Conservation (phyloP, 2,797 vertebrate species). For the Mus spretus region DNA sequence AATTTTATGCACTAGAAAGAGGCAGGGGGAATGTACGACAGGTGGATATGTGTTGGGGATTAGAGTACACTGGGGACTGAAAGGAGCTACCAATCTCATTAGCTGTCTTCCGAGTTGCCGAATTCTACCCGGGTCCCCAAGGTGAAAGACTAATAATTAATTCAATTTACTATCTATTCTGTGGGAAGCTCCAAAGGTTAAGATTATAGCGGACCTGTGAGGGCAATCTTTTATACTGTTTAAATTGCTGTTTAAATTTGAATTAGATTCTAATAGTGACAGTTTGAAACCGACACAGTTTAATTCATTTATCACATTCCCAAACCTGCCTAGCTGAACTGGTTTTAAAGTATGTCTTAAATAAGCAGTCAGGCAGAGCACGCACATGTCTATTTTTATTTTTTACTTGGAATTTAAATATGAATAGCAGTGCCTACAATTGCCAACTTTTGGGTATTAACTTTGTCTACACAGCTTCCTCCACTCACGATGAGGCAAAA, state of each 20-base stretch:
- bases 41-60: slow-evolving; percentile 22
- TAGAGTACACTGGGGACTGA: slow-evolving; percentile 45
- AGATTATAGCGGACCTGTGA: slow-evolving; percentile 75
- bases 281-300: slow-evolving; percentile 71
- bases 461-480: background rate
- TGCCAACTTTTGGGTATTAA: slow-evolving; percentile 16
- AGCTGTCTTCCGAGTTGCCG: slow-evolving; percentile 54
- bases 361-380: slow-evolving; percentile 47
- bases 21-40: slow-evolving; percentile 21
- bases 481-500: background rate
- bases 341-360: slow-evolving; percentile 47
- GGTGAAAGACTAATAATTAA: slow-evolving; percentile 79
- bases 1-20: slow-evolving; percentile 72
- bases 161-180: slow-evolving; percentile 77
- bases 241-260: slow-evolving; percentile 84
- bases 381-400: slow-evolving; percentile 35
- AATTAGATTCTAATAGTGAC: slow-evolving; percentile 78
- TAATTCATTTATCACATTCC: slow-evolving; percentile 73
- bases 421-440: background rate
- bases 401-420: slow-evolving; percentile 63
- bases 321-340: slow-evolving; percentile 7
- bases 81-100: slow-evolving; percentile 57
- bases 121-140: slow-evolving; percentile 51
- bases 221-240: slow-evolving; percentile 82
- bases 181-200: slow-evolving; percentile 79